A percentile compares a stretch with the other conserved stretches of the same genome.
Evolutionary conservation across 2,797 vertebrate genomes (phyloP).

Genomic region (Taeniopygia guttata): DNA sequence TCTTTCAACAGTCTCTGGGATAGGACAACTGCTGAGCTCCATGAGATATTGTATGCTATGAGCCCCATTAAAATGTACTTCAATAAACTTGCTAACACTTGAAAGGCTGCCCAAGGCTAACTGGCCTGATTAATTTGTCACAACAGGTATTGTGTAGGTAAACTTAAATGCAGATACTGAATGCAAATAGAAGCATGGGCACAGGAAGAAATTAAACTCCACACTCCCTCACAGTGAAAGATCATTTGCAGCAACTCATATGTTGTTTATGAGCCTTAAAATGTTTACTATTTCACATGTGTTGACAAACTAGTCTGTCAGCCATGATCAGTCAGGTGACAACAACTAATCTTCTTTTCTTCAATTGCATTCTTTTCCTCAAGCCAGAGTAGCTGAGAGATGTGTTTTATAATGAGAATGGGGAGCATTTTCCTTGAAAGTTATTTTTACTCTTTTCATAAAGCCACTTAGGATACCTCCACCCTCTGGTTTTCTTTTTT

Average conservation of each 20-base stretch:
- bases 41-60: not conserved
- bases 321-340: not conserved
- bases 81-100: not conserved
- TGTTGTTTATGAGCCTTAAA: not conserved
- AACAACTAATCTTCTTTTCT: slow-evolving; percentile 34
- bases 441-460: not conserved
- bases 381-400: not conserved
- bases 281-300: slow-evolving; percentile 24
- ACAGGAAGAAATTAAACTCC: not conserved
- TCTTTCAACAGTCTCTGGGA: not conserved
- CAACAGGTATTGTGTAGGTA: not conserved
- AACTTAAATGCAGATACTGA: not conserved
- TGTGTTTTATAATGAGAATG: not conserved
- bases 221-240: not conserved
- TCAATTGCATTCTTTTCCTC: not conserved
- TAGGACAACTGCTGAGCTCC: not conserved
- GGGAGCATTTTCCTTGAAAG: not conserved
- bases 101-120: not conserved
- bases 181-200: not conserved
- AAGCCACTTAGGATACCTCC: not conserved
- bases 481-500: not conserved
- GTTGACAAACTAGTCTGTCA: slow-evolving; percentile 32
- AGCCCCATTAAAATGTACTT: not conserved
- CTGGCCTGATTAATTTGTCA: not conserved
- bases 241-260: not conserved